A percentile compares a stretch with the other conserved stretches of the same genome.
These are phyloP conservation scores for Perithous albicinctus DNA, from an alignment of 2,888 invertebrate species.

Conservation along the genomic window DNA sequence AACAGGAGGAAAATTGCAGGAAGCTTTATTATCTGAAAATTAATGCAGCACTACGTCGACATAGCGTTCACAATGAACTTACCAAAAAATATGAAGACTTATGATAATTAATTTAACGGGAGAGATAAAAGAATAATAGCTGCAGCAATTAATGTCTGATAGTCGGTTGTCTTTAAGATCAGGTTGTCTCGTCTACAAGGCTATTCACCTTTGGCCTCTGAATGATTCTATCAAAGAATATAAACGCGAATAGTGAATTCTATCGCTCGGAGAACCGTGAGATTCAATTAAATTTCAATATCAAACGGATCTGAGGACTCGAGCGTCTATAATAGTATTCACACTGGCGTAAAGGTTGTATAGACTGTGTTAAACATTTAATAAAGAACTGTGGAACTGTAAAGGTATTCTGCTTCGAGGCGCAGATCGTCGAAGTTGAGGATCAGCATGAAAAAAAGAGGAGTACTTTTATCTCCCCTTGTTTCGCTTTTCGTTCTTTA, in stretches of 20 bases:
- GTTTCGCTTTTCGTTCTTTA: neutral
- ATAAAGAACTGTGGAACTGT: neutral
- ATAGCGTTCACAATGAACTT: neutral
- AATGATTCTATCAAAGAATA: neutral
- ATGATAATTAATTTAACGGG: neutral
- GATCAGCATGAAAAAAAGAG: neutral
- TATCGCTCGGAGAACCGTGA: neutral
- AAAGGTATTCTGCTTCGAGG: neutral
- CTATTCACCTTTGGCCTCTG: constrained; percentile 12
- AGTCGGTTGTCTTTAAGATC: neutral
- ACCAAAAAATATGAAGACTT: neutral
- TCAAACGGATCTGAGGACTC: neutral
- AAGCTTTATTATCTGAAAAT: neutral
- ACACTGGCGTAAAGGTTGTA: neutral
- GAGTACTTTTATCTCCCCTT: constrained; percentile 29
- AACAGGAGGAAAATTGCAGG: neutral
- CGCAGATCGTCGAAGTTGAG: neutral
- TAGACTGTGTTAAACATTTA: neutral
- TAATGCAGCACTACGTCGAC: neutral
- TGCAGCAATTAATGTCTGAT: neutral
- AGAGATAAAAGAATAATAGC: neutral
- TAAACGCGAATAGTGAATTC: neutral
- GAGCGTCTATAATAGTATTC: neutral
- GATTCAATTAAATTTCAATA: constrained; percentile 43
- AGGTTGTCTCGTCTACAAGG: neutral